Percentiles rank a stretch among this genome's conserved stretches.
Evolutionary conservation across 1,140 invertebrate species (phyloP).

Genomic region (Aporrectodea caliginosa): DNA sequence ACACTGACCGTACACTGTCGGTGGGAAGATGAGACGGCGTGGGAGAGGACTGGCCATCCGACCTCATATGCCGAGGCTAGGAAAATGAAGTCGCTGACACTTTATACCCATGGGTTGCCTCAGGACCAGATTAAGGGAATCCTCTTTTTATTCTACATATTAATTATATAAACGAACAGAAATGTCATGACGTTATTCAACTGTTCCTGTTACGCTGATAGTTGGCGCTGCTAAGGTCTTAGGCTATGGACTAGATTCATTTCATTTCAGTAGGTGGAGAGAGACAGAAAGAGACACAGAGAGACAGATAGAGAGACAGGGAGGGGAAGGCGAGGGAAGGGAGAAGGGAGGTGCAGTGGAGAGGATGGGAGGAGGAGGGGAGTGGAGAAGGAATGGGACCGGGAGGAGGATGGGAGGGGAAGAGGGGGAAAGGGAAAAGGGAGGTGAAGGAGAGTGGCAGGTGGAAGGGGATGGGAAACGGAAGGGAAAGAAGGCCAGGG

Average conservation of each 20-base stretch:
- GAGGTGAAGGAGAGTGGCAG: background rate
- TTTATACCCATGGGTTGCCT: too few species aligned
- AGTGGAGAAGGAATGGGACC: background rate
- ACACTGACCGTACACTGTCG: too few species aligned
- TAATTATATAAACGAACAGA: too few species aligned
- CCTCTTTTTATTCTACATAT: background rate
- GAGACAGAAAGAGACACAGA: background rate
- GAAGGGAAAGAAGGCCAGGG: background rate
- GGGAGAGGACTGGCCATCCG: too few species aligned
- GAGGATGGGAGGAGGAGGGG: background rate
- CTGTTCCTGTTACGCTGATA: background rate
- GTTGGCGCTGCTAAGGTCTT: background rate
- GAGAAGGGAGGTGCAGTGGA: background rate
- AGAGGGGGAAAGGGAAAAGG: background rate
- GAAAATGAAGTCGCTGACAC: too few species aligned
- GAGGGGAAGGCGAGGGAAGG: background rate
- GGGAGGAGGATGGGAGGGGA: background rate
- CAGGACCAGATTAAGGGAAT: too few species aligned
- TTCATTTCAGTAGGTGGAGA: too few species aligned
- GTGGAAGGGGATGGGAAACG: background rate
- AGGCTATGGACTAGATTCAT: too few species aligned
- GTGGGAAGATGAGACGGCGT: too few species aligned
- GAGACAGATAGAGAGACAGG: background rate
- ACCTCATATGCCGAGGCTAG: too few species aligned
- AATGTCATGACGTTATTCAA: background rate